Base-by-base conservation (phyloP, 2,797 vertebrate genomes). In the Sparidentex hasta region DNA sequence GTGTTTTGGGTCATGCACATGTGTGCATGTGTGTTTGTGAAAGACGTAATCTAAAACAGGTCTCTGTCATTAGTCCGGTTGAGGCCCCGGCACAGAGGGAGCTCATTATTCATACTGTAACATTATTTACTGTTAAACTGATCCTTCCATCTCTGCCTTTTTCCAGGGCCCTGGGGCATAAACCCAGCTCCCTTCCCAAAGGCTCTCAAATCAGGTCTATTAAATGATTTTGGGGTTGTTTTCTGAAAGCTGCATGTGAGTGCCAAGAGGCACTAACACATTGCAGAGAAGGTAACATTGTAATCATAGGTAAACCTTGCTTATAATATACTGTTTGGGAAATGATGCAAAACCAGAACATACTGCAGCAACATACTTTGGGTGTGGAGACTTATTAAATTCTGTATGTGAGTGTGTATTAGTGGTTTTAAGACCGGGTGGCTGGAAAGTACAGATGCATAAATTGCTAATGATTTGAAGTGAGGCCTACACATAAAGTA, bases 31-130 rank as follows among this genome's bases (percentile, higher is more conserved):
- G 48, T 67, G 71, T 88, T 80, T 83, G 74, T 76, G 67, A 65
- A 71, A 74, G 69, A 54, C 13, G 51, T 94, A 93, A 95, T 93
- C 85, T 87, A 90, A 92, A 94, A 56, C 93, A 93, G 92, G 88
- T 90, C 88, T 92, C 84, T 94, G 90, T 92, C 88, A 92, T 93
- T 93, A 94, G 85, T 92, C 86, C 82, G 89, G 88, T 69, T 81
- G 78, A 91, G 90, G 91, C 88, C 90, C 81, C 12, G 21, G 85
- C 72, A 38, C 87, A 88, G 76, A 84, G 88, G 78, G 87, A 87
- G 81, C 88, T 90, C 90, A 84, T 94, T 94, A 92, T 94, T 94
- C 90, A 92, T 91, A 92, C 92, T 91, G 88, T 92, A 92, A 92
- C 86, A 80, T 91, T 89, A 92, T 93, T 92, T 91, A 91, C 91